Evolutionary conservation across 2,888 invertebrate genomes (phyloP).

Genomic region (Drosophila setosimentum): DNA sequence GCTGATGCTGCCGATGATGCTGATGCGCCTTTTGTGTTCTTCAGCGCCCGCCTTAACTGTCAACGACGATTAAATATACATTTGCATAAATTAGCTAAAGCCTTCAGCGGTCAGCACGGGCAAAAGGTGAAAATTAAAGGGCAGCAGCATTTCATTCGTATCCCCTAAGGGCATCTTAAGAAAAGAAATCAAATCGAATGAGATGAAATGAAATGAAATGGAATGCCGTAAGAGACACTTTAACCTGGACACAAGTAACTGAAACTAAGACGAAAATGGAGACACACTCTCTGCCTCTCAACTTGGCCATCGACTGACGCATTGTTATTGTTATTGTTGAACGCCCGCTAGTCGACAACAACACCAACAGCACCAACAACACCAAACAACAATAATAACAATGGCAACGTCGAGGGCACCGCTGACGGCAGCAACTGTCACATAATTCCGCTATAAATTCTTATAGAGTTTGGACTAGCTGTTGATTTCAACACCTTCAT

Average conservation of each 20-base stretch:
- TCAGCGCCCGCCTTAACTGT: slow-evolving; percentile 76
- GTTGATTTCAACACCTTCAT: slow-evolving; percentile 82
- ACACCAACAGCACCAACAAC: slow-evolving; percentile 36
- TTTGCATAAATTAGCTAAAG: slow-evolving; percentile 81
- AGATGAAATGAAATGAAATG: slow-evolving; percentile 52
- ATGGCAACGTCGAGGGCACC: slow-evolving; percentile 19
- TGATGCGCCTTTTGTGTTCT: slow-evolving; percentile 51
- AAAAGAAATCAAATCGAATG: slow-evolving; percentile 69
- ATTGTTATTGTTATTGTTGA: slow-evolving; percentile 61
- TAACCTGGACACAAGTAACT: slow-evolving; percentile 45
- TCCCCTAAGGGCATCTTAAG: slow-evolving; percentile 50
- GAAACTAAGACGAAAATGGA: slow-evolving; percentile 27
- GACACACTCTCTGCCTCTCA: slow-evolving; percentile 7
- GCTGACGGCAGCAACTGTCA: slow-evolving; percentile 75
- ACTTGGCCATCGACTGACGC: slow-evolving; percentile 45
- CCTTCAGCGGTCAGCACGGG: slow-evolving; percentile 48
- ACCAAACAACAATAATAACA: slow-evolving; percentile 26
- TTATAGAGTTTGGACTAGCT: slow-evolving; percentile 78
- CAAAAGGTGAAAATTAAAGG: slow-evolving; percentile 74
- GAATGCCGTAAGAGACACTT: slow-evolving; percentile 67
- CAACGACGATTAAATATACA: slow-evolving; percentile 82
- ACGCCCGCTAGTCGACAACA: slow-evolving; percentile 54
- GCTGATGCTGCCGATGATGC: slow-evolving; percentile 16
- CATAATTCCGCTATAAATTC: slow-evolving; percentile 82
- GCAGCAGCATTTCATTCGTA: slow-evolving; percentile 49